Evolutionary conservation across 2,888 invertebrate species (phyloP), one percentile per base, ranked within the genome.

Genomic region (Thymelicus sylvestris): DNA sequence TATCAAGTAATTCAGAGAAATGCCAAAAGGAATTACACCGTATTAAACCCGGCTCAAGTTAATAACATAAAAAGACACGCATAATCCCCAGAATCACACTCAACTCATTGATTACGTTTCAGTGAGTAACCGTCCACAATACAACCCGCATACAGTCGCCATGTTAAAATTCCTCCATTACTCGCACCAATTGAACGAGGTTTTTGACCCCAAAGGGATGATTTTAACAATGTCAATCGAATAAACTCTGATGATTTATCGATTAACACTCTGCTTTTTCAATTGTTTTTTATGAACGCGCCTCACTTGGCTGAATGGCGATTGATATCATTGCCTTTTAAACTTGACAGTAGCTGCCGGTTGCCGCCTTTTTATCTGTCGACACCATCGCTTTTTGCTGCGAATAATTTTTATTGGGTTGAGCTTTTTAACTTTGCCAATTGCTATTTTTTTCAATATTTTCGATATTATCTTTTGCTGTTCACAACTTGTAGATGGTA

Each of bases 121-220:
- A 73, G 70, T 73, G 72, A 66, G 66, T 66, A 75, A 64, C 67
- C 74, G 72, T 76, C 74, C 72, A 77, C 75, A 80, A 81, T 81
- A 82, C 81, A 83, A 85, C 90, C 90, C 90, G 89, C 89, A 90
- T 89, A 38, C 57, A 74, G 66, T 68, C 63, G 72, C 68, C 77
- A 76, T 75, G 77, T 82, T 81, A 80, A 82, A 89, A 87, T 87
- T 84, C 86, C 79, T 86, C 83, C 85, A 88, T 89, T 87, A 82
- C 80, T 76, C 75, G 76, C 79, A 79, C 79, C 85, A 86, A 90
- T 90, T 90, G 88, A 83, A 81, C 78, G 83, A 83, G 88, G 86
- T 88, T 87, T 84, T 84, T 86, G 87, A 88, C 85, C 89, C 83
- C 80, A 73, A 75, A 79, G 84, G 88, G 85, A 86, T 87, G 85